These are phyloP conservation scores for Autographa gamma DNA, from an alignment of 2,888 invertebrate species.

Conservation along the genomic window DNA sequence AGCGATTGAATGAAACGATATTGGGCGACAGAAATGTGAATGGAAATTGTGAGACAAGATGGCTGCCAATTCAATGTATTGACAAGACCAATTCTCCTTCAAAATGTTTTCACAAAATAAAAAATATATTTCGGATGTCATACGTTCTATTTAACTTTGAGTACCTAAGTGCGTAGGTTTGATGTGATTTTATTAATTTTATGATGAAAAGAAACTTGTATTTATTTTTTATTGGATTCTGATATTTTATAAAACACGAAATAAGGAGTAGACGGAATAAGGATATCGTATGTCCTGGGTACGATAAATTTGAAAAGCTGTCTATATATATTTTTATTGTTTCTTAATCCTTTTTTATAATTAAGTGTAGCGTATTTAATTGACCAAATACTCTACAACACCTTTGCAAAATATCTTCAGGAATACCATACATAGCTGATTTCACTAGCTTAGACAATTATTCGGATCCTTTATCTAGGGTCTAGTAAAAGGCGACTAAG, in stretches of 20 bases:
- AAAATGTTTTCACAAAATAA: slow-evolving; percentile 30
- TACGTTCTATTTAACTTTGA: slow-evolving; percentile 3
- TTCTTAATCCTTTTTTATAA: no score
- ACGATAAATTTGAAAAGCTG: no score
- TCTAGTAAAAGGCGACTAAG: neutral
- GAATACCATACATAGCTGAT: neutral
- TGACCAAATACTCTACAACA: no score
- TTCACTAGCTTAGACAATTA: neutral
- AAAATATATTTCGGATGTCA: slow-evolving; percentile 25
- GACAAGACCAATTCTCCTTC: slow-evolving; percentile 29
- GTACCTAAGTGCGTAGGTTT: neutral
- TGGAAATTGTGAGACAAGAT: slow-evolving; percentile 48
- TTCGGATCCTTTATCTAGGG: neutral
- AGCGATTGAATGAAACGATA: slow-evolving; percentile 55
- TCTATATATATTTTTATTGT: no score
- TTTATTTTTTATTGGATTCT: no score
- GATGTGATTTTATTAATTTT: no score
- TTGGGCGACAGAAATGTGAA: slow-evolving; percentile 52
- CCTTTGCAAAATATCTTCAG: no score
- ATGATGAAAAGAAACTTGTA: no score
- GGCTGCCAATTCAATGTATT: slow-evolving; percentile 28
- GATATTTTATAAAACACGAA: no score
- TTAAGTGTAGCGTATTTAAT: no score
- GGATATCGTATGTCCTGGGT: no score
- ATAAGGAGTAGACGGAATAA: no score